Percentiles rank a stretch among this genome's conserved stretches.
These are phyloP conservation scores for Drosophila trapezifrons DNA, from an alignment of 1,140 invertebrate genomes.

Conservation along the genomic window DNA sequence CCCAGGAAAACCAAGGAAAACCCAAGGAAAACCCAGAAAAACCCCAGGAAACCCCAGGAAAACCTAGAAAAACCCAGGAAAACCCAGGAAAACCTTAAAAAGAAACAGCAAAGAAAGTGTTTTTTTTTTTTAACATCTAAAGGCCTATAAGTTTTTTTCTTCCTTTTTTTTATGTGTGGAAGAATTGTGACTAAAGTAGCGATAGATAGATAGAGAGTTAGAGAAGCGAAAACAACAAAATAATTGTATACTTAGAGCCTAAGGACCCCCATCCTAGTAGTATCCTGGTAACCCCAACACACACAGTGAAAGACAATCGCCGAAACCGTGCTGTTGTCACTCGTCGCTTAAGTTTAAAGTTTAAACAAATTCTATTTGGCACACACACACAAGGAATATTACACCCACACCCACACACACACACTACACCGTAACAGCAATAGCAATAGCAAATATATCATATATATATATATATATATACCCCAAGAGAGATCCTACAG, in stretches of 20 bases:
- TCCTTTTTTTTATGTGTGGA: slow-evolving; percentile 3
- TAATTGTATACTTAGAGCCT: slow-evolving; percentile 38
- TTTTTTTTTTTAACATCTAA: slow-evolving; percentile 19
- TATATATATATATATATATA: neutral
- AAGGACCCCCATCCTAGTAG: neutral
- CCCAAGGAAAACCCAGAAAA: too few relatives aligned
- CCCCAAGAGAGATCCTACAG: slow-evolving; percentile 3
- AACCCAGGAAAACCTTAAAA: neutral
- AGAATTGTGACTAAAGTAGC: slow-evolving; percentile 6
- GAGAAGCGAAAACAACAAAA: slow-evolving; percentile 24
- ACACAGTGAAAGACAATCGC: slow-evolving; percentile 48
- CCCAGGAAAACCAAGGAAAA: neutral
- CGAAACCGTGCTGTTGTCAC: slow-evolving; percentile 47
- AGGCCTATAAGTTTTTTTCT: slow-evolving; percentile 13
- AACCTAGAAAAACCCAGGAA: too few relatives aligned
- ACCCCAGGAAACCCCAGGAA: too few relatives aligned
- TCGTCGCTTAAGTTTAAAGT: slow-evolving; percentile 45
- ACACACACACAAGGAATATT: slow-evolving; percentile 19
- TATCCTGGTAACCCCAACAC: neutral
- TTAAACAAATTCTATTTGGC: slow-evolving; percentile 34
- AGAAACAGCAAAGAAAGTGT: slow-evolving; percentile 5
- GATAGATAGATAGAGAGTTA: neutral
- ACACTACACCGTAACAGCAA: slow-evolving; percentile 35
- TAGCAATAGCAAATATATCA: slow-evolving; percentile 40
- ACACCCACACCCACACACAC: too few relatives aligned